phyloP scores from a whole-genome alignment of 1,140 invertebrate genomes.

The Caenorhabditis elegans region WBcel235 BX284603.4:3389501-3390000 shows the following conservation, averaged over 20 bases:
- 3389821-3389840: not conserved
- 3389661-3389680: no score
- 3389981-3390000: constrained; percentile 7
- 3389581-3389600: constrained; percentile 66
- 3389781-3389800: not conserved
- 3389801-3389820: not conserved
- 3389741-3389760: not conserved
- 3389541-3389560: constrained; percentile 67
- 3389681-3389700: not conserved
- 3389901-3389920: no score
- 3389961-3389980: not conserved
- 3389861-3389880: no score
- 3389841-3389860: no score
- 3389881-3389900: no score
- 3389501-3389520: no score
- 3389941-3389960: not conserved
- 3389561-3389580: constrained; percentile 67
- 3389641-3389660: no score
- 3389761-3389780: not conserved
- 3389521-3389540: no score
- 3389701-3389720: not conserved
- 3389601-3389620: constrained; percentile 68
- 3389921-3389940: not conserved
- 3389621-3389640: no score
- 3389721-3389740: not conserved